A percentile compares a stretch with the other conserved stretches of the same genome.
Evolutionary conservation across 35 echinoderm and acorn worm genomes (phyloP).

Genomic region (Ptychodera flava): DNA sequence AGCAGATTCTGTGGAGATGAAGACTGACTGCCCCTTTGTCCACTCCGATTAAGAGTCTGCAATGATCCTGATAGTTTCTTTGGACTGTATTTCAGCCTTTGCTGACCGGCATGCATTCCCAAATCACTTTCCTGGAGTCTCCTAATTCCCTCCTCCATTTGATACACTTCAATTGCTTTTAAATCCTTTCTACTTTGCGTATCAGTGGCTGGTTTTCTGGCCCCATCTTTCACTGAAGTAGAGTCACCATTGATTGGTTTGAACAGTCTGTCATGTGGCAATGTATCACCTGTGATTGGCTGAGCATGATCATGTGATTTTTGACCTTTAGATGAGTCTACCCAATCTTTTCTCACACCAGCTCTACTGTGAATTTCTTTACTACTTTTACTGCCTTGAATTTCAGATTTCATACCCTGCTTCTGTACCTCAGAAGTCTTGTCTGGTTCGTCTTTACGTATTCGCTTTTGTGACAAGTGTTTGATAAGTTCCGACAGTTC

Average conservation of each 20-base stretch:
- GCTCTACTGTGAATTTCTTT: neutral
- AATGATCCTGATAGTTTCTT: neutral
- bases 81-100: too few relatives aligned
- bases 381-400: neutral
- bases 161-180: neutral
- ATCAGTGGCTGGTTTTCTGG: too few relatives aligned
- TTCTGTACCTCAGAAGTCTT: neutral
- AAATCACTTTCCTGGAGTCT: neutral
- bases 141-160: neutral
- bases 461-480: constrained; percentile 38
- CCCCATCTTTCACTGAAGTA: too few relatives aligned
- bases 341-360: neutral
- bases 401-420: neutral
- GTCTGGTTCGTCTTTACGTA: neutral
- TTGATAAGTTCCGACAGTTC: constrained; percentile 57
- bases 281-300: neutral
- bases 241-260: neutral
- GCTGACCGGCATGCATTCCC: neutral
- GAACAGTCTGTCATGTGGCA: neutral
- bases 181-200: neutral
- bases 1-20: neutral
- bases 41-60: neutral
- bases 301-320: neutral
- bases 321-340: neutral
- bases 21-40: neutral